Conservation (phyloP, 2,113 vertebrate species). For the Haemorhous mexicanus region DNA sequence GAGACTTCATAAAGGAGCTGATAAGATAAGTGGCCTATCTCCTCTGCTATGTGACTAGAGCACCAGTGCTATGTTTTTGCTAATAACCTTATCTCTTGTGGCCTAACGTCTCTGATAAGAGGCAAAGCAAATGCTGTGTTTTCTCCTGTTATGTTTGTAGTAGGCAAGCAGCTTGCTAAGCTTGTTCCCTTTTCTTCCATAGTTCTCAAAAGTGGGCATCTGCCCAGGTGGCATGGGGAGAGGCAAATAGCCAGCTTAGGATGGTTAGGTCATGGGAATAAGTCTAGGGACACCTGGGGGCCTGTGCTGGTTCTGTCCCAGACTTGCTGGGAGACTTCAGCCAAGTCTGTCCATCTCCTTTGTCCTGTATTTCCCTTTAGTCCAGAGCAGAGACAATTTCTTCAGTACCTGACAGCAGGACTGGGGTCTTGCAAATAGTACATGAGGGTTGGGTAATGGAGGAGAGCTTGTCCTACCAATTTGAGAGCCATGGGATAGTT, state of each 20-base stretch:
- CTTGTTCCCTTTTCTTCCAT: not conserved
- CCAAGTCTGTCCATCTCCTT: not conserved
- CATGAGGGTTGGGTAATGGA: not conserved
- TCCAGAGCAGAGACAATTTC: not conserved
- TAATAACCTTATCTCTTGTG: conserved; percentile 52
- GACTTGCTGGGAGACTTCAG: not conserved
- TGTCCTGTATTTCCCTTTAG: not conserved
- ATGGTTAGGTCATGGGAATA: accelerated
- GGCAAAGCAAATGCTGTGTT: not conserved
- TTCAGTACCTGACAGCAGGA: not conserved
- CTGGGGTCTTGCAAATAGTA: not conserved
- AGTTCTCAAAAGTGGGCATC: not conserved
- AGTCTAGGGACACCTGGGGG: not conserved
- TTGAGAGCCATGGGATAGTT: not conserved
- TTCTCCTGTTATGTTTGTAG: not conserved
- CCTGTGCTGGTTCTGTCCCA: not conserved
- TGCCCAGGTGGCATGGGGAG: not conserved
- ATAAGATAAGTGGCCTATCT: conserved; percentile 50
- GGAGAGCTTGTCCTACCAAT: not conserved
- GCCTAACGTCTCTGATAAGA: conserved; percentile 54
- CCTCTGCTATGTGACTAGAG: conserved; percentile 17
- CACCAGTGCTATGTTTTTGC: conserved; percentile 20
- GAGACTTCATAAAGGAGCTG: conserved; percentile 36
- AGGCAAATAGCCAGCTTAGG: not conserved
- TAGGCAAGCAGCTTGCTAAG: not conserved